Evolutionary conservation across 1,140 invertebrate genomes (phyloP).

Genomic region (Nomia melanderi): DNA sequence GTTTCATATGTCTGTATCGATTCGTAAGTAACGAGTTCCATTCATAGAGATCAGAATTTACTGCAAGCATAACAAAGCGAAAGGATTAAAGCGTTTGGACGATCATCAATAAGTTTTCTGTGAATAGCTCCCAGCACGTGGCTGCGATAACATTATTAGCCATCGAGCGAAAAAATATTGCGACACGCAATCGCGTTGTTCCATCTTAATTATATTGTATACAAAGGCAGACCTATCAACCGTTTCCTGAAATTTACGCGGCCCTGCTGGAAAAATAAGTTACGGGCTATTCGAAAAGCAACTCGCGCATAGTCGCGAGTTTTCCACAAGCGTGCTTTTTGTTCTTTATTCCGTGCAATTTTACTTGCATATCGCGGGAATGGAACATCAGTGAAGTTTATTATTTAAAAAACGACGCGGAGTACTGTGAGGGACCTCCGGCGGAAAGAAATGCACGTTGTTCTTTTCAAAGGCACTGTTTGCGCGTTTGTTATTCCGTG

Average conservation of each 20-base stretch:
- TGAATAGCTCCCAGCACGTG: slow-evolving; percentile 18
- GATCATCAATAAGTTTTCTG: slow-evolving; percentile 15
- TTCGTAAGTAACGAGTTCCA: too few species aligned
- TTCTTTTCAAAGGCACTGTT: background rate
- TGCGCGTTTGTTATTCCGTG: background rate
- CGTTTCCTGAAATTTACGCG: background rate
- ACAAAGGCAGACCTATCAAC: background rate
- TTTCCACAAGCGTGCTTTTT: background rate
- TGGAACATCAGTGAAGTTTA: background rate
- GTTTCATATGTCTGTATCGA: too few species aligned
- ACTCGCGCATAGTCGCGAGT: background rate
- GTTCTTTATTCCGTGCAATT: background rate
- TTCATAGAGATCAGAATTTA: too few species aligned
- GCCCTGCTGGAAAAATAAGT: background rate
- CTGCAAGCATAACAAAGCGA: too few species aligned
- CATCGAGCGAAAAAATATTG: slow-evolving; percentile 11
- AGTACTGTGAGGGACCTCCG: background rate
- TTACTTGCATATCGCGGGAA: background rate
- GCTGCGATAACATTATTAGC: slow-evolving; percentile 19
- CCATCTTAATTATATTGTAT: slow-evolving; percentile 4
- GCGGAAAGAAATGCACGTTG: background rate
- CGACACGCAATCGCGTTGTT: too few species aligned
- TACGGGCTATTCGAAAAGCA: background rate
- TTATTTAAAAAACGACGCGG: background rate
- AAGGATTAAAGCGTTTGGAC: slow-evolving; percentile 11